Conservation (phyloP, 2,797 vertebrate species). For the Clarias platycephalus region DNA sequence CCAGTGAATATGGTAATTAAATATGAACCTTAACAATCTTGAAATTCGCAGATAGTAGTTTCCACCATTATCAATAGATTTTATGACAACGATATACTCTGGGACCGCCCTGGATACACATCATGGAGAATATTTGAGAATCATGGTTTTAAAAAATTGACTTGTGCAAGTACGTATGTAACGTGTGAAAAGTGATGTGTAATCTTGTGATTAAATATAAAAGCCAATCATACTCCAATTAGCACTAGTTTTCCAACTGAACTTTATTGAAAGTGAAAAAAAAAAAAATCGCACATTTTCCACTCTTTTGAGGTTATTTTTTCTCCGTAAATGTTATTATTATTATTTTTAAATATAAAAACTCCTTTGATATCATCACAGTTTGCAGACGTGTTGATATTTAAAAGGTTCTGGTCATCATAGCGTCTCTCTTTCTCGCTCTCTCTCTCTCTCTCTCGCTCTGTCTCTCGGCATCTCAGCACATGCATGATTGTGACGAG, state of each 20-base stretch:
- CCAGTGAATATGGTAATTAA: not conserved
- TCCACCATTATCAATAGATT: not conserved
- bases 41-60: not conserved
- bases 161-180: not conserved
- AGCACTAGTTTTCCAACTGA: not conserved
- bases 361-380: not conserved
- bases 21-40: not conserved
- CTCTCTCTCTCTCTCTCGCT: not conserved
- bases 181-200: not conserved
- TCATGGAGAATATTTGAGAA: not conserved
- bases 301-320: not conserved
- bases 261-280: not conserved
- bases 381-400: not conserved
- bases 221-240: not conserved
- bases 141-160: not conserved
- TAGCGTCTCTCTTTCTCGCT: not conserved
- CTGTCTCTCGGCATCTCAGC: slow-evolving; percentile 67
- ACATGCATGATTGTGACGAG: slow-evolving; percentile 75
- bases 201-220: not conserved
- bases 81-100: not conserved
- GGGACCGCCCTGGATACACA: not conserved
- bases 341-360: not conserved
- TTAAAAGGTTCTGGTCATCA: not conserved
- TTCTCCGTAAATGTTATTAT: not conserved
- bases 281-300: not conserved